Base-by-base conservation (phyloP, 1,140 invertebrate species). In the Eupeodes corollae region DNA sequence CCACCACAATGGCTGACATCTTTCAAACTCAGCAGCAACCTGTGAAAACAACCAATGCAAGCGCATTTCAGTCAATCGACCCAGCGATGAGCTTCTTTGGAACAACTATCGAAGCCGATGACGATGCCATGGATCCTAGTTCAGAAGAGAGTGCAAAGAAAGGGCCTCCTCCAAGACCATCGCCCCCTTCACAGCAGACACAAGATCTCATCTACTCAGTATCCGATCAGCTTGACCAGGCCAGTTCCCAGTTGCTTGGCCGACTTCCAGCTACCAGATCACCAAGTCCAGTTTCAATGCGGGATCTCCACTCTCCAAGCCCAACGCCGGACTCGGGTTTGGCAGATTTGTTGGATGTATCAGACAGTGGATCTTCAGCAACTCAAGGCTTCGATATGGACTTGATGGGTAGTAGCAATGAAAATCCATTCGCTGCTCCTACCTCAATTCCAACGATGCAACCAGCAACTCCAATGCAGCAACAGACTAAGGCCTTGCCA, bases 191-290 rank as follows among this genome's bases (percentile, higher is more conserved):
- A 5, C 79, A 82, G 42, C 74, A 75, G 42, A 91, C 88, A 1
- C 85, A 91, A 74, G 84, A 91, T 59, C 71, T 92, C 2, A 83
- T 91, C 19, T 74, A 86, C 41, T 86, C 83, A 12, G 87, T 92
- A 0, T 90, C 88, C 18, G 88, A 85, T 6, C 86, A 86, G 38
- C 82, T 92, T 83, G 86, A 91, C 61, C 85, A 88, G 21, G 87
- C 86, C 1, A 90, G 86, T 46, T 84, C 85, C 15, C 82, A 88
- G 63, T 70, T 92, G 40, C 59, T 91, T 34, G 84, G 89, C 51
- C 79, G 87, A 39, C 77, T 91, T 38, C 83, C 86, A 50, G 83
- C 82, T 9, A 89, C 86, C 1, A 75, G 85, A 50, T 86, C 84
- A 1, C 86, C 86, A 0, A 88, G 84, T 66, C 86, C 86, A 1